Base-by-base conservation (phyloP, 2,113 vertebrate genomes). In the Rhinolophus ferrumequinum region DNA sequence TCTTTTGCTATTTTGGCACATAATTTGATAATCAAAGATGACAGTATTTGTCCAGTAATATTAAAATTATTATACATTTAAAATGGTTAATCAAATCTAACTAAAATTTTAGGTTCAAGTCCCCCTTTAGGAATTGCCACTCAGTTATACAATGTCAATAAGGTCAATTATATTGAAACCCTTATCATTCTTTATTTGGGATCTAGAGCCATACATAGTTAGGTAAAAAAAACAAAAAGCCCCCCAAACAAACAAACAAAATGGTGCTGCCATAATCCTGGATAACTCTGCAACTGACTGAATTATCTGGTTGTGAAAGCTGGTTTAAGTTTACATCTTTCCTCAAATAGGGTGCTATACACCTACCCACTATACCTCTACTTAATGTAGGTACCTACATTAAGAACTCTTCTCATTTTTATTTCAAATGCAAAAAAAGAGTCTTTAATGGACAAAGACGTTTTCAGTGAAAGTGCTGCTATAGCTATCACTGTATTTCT, bases 391-490 rank as follows among this genome's bases (percentile, higher is more conserved):
- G 56, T 58, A 47, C 44, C 69, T 88, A 86, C 83, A 95, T 97
- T 93, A 97, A 95, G 85, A 95, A 93, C 62, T 93, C 80, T 91
- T 97, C 88, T 92, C 93, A 97, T 93, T 97, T 98, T 97, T 96
- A 96, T 35, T 95, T 8, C 69, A 86, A 95, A 93, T 70, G 41
- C 94, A 76, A 92, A 92, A 90, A 97, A n/a, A 92, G 95, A 96
- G 83, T 86, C 33, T 93, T 97, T 89, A 96, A 85, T 1, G 44
- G 76, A 67, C 76, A 86, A 26, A 64, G 70, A 11, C 13, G 28
- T 73, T 62, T 92, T 96, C n/a, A 35, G 77, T 96, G 90, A 93
- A 97, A 97, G 2, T 52, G 30, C 79, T 84, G 6, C 52, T 81
- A 83, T 64, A 8, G 44, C 75, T 87, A 84, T 88, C 97, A 95